Base-by-base conservation (phyloP, 2,797 vertebrate species). In the Okamejei kenojei region DNA sequence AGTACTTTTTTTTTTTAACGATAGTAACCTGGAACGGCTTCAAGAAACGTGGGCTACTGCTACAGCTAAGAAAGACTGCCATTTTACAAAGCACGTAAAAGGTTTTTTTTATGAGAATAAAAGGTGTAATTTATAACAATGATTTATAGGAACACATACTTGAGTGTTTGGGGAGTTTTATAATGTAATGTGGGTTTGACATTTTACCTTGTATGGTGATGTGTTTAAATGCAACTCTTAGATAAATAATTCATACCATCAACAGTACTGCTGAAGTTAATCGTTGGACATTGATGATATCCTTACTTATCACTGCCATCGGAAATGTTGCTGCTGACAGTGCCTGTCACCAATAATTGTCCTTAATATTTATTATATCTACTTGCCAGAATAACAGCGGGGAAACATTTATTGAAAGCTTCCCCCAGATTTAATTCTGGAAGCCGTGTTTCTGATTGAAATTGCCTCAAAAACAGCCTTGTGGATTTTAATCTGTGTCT, bases 321-420 rank as follows among this genome's bases (percentile, higher is more conserved):
- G 26, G 21, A 68, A 19, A 17, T 88, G 21, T 54, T 58, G 76
- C 29, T 45, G 90, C 11, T 92, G 90, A 76, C 68, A 74, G 23
- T 92, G 71, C 68, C 71, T 92, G 90, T 29, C 21, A 54, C 38
- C 76, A 35, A 74, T 54, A 74, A 74, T 76, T 92, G 21, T 65
- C 68, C 15, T 76, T 54, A 15, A 76, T 92, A 54, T 91, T 74
- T 74, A 65, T 71, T 92, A 45, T 74, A 92, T 92, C 29, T 29
- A 58, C 38, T n/a, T 92, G 71, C 90, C 90, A 74, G 54, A 45
- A 73, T 76, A 54, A 92, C 90, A 92, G 90, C 71, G 54, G 90
- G 90, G 90, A 54, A 92, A 76, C 21, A n/a, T 71, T 54, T 92
- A 74, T 74, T 91, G 26, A 91, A 91, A 26, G 38, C 32, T n/a